Base-by-base conservation (phyloP, 1,140 invertebrate genomes). In the Cydia fagiglandana region DNA sequence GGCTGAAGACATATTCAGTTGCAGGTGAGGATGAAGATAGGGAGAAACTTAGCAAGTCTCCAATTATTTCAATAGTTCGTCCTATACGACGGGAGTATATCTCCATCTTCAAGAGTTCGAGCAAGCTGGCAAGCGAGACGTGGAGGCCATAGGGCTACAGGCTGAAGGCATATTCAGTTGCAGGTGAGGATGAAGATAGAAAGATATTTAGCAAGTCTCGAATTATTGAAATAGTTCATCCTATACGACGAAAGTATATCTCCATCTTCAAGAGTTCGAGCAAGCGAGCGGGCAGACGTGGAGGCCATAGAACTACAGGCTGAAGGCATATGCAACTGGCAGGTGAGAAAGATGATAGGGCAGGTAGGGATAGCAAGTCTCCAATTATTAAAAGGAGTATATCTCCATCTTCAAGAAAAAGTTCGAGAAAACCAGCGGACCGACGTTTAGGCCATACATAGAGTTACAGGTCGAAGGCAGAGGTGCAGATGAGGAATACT, bases 221-320 rank as follows among this genome's bases (percentile, higher is more conserved):
- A 38, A 38, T 0, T 38, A 45, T 45, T 45, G 12, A 2, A 47
- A 47, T 47, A 47, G 45, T 12, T 15, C 45, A 47, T 47, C 12
- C 12, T 47, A 15, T 7, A 13, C 45, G 13, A 1, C 3, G 13
- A 2, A 6, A 47, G 12, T 47, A 38, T 38, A 38, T 99, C 47
- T 98, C 98, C 34, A 99, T 99, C 85, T 99, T 99, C 91, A 99
- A 99, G 94, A 95, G n/a, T n/a, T n/a, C n/a, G n/a, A n/a, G n/a
- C n/a, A n/a, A 95, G 95, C 6, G 87, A 87, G 47, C 77, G 84
- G 10, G 86, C 86, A 10, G 98, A 99, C 94, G 94, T 99, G 50
- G 97, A 98, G 89, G 95, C 95, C 45, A 98, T 99, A 81, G 97
- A 97, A 0, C 94, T 96, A 28, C 97, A 98, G 91, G 98, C 98